These are phyloP conservation scores for Pseudachorutes palmiensis DNA, from an alignment of 1,140 invertebrate species.

Conservation along the genomic window DNA sequence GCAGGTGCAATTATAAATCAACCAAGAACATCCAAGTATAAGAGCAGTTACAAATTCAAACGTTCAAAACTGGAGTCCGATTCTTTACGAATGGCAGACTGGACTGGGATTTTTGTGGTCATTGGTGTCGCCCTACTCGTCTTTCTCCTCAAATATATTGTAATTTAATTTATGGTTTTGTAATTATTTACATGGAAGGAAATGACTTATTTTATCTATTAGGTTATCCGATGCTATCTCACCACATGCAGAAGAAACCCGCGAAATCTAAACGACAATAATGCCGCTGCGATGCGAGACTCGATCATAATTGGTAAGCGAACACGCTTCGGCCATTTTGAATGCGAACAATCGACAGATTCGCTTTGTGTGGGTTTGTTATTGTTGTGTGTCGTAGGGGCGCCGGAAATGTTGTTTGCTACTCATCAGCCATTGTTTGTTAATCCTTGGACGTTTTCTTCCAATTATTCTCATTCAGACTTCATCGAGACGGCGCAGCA, in stretches of 20 bases:
- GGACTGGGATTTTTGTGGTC: constrained; percentile 7
- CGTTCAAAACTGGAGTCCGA: no score
- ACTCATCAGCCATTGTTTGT: not conserved
- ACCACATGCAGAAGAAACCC: not conserved
- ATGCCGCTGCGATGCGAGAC: not conserved
- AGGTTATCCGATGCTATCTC: constrained; percentile 1
- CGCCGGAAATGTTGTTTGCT: not conserved
- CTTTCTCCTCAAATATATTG: constrained; percentile 5
- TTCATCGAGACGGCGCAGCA: not conserved
- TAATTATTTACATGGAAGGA: not conserved
- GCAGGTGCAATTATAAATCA: no score
- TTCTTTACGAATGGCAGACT: not conserved
- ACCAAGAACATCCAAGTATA: no score
- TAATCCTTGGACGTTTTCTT: not conserved
- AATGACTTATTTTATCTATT: no score
- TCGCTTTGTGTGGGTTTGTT: not conserved
- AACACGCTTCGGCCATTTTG: not conserved
- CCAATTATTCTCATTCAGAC: not conserved
- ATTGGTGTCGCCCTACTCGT: not conserved
- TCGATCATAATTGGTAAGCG: not conserved
- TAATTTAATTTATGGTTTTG: not conserved
- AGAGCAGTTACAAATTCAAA: no score
- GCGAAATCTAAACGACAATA: not conserved
- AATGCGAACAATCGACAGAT: not conserved
- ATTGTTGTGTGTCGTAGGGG: not conserved